phyloP scores from a whole-genome alignment of 2,113 vertebrate species.

The Noctilio leporinus region DNA sequence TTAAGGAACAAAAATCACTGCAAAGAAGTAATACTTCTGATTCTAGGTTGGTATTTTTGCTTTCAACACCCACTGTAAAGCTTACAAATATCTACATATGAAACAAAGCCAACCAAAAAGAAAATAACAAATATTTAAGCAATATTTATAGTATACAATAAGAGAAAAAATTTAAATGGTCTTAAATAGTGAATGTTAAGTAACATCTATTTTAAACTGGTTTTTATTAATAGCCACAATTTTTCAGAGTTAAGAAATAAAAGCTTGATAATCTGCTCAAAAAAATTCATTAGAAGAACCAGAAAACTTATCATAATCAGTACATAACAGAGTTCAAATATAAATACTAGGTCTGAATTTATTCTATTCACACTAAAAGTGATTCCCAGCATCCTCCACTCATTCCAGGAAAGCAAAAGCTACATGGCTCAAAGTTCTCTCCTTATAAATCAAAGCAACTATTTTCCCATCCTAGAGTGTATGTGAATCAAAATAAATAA shows the following conservation, averaged over 20 bases:
- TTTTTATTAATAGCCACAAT: slow-evolving; percentile 29
- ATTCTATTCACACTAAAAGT: not conserved
- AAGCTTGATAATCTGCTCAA: not conserved
- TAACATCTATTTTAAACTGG: not conserved
- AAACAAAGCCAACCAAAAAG: not conserved
- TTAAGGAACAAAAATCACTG: slow-evolving; percentile 22
- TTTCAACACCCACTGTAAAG: slow-evolving; percentile 35
- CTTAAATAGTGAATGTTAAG: not conserved
- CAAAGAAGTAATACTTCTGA: not conserved
- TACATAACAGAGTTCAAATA: not conserved
- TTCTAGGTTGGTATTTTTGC: not conserved
- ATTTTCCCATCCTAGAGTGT: not conserved
- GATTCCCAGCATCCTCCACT: not conserved
- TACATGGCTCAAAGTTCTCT: not conserved
- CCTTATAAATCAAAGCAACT: slow-evolving; percentile 16
- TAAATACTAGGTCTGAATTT: not conserved
- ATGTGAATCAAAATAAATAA: not conserved
- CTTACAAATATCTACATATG: not conserved
- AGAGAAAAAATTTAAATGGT: not conserved
- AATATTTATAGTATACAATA: not conserved
- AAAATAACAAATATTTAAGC: slow-evolving; percentile 18
- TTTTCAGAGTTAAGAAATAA: not conserved
- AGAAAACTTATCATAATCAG: not conserved
- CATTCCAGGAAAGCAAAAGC: not conserved
- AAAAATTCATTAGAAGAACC: slow-evolving; percentile 22